Evolutionary conservation across 2,797 vertebrate genomes (phyloP), one percentile per base, ranked within the genome.

Genomic region (Rhabdophis nuchalis): DNA sequence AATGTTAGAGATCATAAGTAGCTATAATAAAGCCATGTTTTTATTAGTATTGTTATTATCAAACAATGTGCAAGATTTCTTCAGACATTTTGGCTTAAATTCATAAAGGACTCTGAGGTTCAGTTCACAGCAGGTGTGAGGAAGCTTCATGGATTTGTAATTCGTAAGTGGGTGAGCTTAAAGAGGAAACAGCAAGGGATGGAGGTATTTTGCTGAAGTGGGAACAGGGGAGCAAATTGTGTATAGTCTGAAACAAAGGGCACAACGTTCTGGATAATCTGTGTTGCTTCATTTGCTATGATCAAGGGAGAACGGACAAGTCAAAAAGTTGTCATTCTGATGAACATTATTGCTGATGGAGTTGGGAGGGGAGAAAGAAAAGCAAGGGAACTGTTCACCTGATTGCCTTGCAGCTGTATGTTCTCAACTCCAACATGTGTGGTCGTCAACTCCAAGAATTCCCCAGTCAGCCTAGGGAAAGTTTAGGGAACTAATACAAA

Each of bases 111-210:
- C 86, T 88, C 89, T 88, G 52, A 91, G 86, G 77, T 88, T 64
- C 50, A 85, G 32, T 52, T 72, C 89, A 46, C 89, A 93, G 89
- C 89, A 93, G 86, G 92, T 20, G 50, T 61, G 23, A 82, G 29
- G 86, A 91, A 85, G 56, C 57, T 93, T 88, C 86, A 85, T 64
- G 57, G 89, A 91, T 93, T 60, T 91, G 92, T 93, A 91, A 93
- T 91, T 88, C 27, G 68, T 87, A 88, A 88, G 89, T 93, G 89
- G 89, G 68, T 88, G 86, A 91, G 27, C 8, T 68, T 90, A 91
- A 91, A 91, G 87, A 93, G 86, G 72, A 90, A 93, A 68, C 88
- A 89, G 77, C 72, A 90, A 93, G 96, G 95, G 94, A 94, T 94
- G 68, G 92, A 72, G 54, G 50, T 50, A 86, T 88, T 92, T 85